Evolutionary conservation across 1,140 invertebrate genomes (phyloP).

Genomic region (Linepithema humile): DNA sequence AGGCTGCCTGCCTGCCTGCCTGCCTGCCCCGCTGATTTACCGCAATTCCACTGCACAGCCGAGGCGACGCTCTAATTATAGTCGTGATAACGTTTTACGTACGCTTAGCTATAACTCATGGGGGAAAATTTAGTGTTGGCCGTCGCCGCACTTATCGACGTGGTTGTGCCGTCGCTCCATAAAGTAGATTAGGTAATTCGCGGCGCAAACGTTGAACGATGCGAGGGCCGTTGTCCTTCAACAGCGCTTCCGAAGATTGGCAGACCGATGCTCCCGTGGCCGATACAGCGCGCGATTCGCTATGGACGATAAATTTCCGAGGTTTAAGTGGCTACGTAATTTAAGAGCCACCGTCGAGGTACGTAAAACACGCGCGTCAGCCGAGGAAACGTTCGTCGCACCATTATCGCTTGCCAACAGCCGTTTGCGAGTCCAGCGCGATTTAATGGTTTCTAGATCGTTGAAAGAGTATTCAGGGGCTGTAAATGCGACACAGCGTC

Average conservation of each 20-base stretch:
- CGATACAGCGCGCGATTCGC: slow-evolving; percentile 51
- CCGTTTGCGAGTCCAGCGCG: background rate
- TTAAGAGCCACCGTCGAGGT: slow-evolving; percentile 43
- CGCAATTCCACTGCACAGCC: slow-evolving; percentile 58
- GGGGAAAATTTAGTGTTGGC: slow-evolving; percentile 60
- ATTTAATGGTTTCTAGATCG: slow-evolving; percentile 9
- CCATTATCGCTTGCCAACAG: slow-evolving; percentile 9
- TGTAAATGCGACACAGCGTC: background rate
- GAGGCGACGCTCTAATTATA: slow-evolving; percentile 72
- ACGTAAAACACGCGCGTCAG: slow-evolving; percentile 47
- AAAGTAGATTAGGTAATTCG: slow-evolving; percentile 75
- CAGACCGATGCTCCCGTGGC: background rate
- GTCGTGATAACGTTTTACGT: slow-evolving; percentile 76
- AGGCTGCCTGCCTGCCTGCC: background rate
- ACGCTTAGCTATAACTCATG: slow-evolving; percentile 75
- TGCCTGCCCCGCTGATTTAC: slow-evolving; percentile 65
- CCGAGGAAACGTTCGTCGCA: slow-evolving; percentile 4
- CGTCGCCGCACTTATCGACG: slow-evolving; percentile 64
- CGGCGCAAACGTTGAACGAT: slow-evolving; percentile 65
- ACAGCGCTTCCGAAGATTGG: background rate
- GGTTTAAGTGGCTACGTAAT: slow-evolving; percentile 68
- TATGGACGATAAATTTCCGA: slow-evolving; percentile 61
- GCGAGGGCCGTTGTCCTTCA: slow-evolving; percentile 17
- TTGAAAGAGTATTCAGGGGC: background rate
- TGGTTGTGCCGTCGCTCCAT: slow-evolving; percentile 55